Evolutionary conservation across 2,113 vertebrate genomes (phyloP).

Genomic region (Mionectes macconnelli): DNA sequence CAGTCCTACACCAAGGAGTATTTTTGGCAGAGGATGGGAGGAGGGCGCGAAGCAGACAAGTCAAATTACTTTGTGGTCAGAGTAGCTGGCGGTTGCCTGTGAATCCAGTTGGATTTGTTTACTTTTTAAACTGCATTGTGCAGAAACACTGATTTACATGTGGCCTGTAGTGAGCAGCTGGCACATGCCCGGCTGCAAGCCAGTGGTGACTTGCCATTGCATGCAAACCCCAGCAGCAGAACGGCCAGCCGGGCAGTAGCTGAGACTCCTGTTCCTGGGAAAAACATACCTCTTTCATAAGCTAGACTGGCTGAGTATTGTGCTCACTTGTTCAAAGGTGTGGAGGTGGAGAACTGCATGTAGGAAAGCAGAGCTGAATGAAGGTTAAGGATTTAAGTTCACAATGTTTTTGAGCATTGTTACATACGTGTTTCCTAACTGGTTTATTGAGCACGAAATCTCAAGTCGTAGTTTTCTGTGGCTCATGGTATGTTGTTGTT

Average conservation of each 20-base stretch:
- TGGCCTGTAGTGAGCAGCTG: neutral
- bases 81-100: neutral
- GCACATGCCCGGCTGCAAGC: neutral
- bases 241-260: neutral
- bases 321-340: neutral
- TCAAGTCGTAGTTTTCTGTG: neutral
- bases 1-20: neutral
- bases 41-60: neutral
- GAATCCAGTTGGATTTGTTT: conserved; percentile 41
- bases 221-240: neutral
- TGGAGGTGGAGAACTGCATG: neutral
- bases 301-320: neutral
- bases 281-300: neutral
- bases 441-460: neutral
- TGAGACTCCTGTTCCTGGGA: conserved; percentile 23
- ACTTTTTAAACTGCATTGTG: neutral
- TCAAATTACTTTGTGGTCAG: neutral
- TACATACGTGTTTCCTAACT: neutral
- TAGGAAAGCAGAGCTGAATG: neutral
- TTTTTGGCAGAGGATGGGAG: neutral
- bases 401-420: neutral
- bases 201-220: neutral
- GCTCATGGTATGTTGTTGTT: neutral
- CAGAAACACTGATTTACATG: conserved; percentile 22
- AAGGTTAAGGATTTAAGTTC: neutral